Evolutionary conservation across 2,113 vertebrate species (phyloP), one percentile per base, ranked within the genome.

Genomic region (Scopus umbretta): DNA sequence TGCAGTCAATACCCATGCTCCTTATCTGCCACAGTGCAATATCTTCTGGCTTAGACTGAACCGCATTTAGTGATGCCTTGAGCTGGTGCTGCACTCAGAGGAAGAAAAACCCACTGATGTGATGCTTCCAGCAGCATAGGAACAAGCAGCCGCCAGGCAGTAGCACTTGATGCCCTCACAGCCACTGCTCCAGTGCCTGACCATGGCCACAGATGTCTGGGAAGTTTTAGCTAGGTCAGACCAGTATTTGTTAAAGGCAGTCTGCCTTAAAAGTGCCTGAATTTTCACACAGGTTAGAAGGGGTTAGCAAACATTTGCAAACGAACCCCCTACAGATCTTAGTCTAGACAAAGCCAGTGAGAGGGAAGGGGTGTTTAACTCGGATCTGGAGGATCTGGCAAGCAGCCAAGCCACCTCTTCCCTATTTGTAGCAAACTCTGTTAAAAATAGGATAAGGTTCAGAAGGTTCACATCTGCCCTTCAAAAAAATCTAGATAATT

Each of bases 401-500:
- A 80, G 52, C 71, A 66, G 81, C 78, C 67, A 96, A 90, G 32
- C 50, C 40, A 43, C 55, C 91, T 96, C 63, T 96, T 94, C 47
- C 40, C 16, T 63, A 1, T 88, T 83, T 88, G 82, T 73, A 94
- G 63, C 63, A 88, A 87, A 76, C 32, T 75, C 43, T 82, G 38
- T 93, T 93, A 96, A 97, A 96, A 94, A 95, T 42, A 95, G 80
- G 74, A 58, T 70, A 74, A 94, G 79, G 74, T 97, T 92, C 78
- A 93, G 81, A 93, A 91, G 73, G 42, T 76, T 97, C 87, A 93
- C 79, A 93, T 91, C 49, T 96, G 81, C 79, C 91, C 86, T 92
- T 95, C 62, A 92, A 85, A 97, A 94, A 94, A 95, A 91, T 82
- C 53, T 85, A 72, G 73, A 61, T 93, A 97, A 97, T 95, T 95